Conservation (phyloP, 2,888 invertebrate species). For the Xanthia togata region DNA sequence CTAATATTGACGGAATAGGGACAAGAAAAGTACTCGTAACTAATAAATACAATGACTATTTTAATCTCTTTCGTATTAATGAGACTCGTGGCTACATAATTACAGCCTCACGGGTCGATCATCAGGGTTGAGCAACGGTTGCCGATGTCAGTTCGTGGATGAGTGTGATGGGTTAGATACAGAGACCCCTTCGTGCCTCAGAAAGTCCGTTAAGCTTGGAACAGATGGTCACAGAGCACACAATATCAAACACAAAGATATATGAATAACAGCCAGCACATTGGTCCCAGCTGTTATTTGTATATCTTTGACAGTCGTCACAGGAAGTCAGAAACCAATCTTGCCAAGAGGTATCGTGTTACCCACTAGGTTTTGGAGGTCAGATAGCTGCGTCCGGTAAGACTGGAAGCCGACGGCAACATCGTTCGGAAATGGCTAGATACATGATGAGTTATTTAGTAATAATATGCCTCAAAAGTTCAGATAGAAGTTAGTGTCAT, state of each 20-base stretch:
- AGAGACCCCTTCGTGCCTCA: neutral
- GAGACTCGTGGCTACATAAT: neutral
- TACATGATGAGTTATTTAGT: neutral
- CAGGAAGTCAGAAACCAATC: neutral
- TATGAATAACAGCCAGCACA: too few relatives aligned
- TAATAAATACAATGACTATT: neutral
- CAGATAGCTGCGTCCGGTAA: neutral
- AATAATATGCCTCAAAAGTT: too few relatives aligned
- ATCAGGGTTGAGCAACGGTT: neutral
- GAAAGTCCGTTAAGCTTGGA: neutral
- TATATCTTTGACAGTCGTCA: neutral
- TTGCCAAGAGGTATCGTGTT: neutral
- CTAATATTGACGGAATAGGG: conserved; percentile 7
- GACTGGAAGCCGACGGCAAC: neutral
- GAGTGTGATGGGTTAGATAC: neutral
- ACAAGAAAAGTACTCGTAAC: neutral
- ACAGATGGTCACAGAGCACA: too few relatives aligned
- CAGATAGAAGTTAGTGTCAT: neutral
- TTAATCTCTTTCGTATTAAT: neutral
- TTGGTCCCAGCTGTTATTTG: neutral
- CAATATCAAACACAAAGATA: too few relatives aligned
- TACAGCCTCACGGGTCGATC: neutral
- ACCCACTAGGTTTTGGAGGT: neutral
- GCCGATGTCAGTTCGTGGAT: neutral
- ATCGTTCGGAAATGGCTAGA: neutral